A percentile compares a stretch with the other conserved stretches of the same genome.
Evolutionary conservation across 2,888 invertebrate species (phyloP).

Genomic region (Cyaniris semiargus): DNA sequence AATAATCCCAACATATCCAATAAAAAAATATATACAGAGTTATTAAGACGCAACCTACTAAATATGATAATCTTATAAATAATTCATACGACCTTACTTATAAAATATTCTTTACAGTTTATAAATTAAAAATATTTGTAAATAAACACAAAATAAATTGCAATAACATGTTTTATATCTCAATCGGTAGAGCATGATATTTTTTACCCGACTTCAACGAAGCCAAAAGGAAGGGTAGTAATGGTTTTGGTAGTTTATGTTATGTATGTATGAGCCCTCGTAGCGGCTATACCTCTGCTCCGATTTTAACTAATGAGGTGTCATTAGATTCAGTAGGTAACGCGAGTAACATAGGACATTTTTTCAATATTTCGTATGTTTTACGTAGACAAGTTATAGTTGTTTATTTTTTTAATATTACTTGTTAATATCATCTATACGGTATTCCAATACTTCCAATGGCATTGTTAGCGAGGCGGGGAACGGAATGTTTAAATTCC

Average conservation of each 20-base stretch:
- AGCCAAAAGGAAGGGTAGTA: too few relatives aligned
- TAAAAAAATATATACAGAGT: neutral
- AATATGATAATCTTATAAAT: neutral
- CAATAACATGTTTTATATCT: too few relatives aligned
- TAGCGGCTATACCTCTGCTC: too few relatives aligned
- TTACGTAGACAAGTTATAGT: neutral
- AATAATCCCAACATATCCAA: neutral
- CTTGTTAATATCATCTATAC: neutral
- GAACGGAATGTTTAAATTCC: constrained; percentile 3
- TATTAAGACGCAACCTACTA: neutral
- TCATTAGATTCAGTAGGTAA: neutral
- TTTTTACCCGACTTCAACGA: too few relatives aligned
- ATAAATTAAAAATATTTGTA: too few relatives aligned
- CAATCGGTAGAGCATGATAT: too few relatives aligned
- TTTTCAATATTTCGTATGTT: neutral
- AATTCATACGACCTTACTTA: too few relatives aligned
- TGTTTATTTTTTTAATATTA: too few relatives aligned
- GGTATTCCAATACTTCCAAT: neutral
- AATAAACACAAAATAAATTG: too few relatives aligned
- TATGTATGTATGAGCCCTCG: neutral
- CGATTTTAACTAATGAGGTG: too few relatives aligned
- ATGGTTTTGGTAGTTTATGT: too few relatives aligned
- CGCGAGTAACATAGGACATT: neutral
- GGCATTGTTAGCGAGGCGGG: neutral
- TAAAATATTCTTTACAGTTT: too few relatives aligned